phyloP scores from a whole-genome alignment of 1,140 invertebrate species.

The Ceratoteleas bidentatus region DNA sequence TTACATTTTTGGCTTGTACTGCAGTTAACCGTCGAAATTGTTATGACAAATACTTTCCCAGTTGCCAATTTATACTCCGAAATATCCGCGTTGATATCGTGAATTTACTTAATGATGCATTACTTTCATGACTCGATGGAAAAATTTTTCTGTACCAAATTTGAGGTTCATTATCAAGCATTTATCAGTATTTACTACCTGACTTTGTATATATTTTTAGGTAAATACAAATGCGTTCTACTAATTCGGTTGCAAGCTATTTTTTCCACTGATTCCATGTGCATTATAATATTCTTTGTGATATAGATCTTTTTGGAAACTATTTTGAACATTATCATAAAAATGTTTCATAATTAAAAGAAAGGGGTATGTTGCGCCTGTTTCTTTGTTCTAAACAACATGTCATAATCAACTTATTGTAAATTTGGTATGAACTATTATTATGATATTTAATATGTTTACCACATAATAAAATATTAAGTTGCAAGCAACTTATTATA shows the following conservation, averaged over 20 bases:
- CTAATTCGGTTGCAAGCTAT: conserved; percentile 6
- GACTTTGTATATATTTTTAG: conserved; percentile 33
- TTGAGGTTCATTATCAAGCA: conserved; percentile 50
- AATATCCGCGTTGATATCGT: conserved; percentile 51
- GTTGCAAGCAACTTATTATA: too few relatives aligned
- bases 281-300: not conserved
- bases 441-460: too few relatives aligned
- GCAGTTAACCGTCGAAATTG: conserved; percentile 21
- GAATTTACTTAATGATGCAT: conserved; percentile 56
- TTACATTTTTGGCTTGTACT: conserved; percentile 19
- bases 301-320: not conserved
- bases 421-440: too few relatives aligned
- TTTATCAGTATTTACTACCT: conserved; percentile 49
- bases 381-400: too few relatives aligned
- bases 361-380: too few relatives aligned
- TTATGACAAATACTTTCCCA: conserved; percentile 40
- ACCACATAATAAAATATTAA: too few relatives aligned
- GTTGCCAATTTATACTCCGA: conserved; percentile 49
- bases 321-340: too few relatives aligned
- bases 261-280: not conserved
- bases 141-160: conserved; percentile 43
- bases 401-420: too few relatives aligned
- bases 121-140: conserved; percentile 59
- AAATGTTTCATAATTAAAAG: too few relatives aligned
- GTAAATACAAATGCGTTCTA: conserved; percentile 28